These are phyloP conservation scores for Ericerus pela DNA, from an alignment of 1,140 invertebrate species.

Conservation along the genomic window DNA sequence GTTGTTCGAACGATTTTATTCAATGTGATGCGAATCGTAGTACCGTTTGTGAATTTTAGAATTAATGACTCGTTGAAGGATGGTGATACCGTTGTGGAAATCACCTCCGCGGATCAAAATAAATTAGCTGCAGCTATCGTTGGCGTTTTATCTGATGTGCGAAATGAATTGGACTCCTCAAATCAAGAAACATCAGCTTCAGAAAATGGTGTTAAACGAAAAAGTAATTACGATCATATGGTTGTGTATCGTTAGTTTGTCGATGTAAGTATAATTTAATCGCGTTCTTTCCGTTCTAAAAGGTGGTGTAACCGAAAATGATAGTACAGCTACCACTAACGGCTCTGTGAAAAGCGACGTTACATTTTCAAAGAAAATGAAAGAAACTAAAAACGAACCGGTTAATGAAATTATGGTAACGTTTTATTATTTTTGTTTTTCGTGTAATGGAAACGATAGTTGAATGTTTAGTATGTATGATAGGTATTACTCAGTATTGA, in stretches of 20 bases:
- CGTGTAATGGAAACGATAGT: background rate
- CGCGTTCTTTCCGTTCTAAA: background rate
- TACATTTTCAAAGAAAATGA: slow-evolving; percentile 19
- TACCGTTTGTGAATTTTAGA: slow-evolving; percentile 13
- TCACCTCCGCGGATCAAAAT: slow-evolving; percentile 26
- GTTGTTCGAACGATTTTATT: background rate
- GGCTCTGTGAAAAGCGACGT: background rate
- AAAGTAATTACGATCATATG: slow-evolving; percentile 14
- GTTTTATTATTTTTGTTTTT: slow-evolving; percentile 5
- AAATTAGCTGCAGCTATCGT: slow-evolving; percentile 23
- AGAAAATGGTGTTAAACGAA: slow-evolving; percentile 12
- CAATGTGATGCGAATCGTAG: background rate
- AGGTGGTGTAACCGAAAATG: background rate
- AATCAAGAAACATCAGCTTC: slow-evolving; percentile 12
- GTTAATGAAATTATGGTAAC: slow-evolving; percentile 49
- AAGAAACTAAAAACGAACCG: slow-evolving; percentile 35
- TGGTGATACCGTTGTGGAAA: background rate
- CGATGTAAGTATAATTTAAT: background rate
- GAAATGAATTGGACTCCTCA: background rate
- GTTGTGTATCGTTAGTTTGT: background rate
- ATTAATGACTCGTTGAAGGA: slow-evolving; percentile 12
- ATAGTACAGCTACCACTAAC: no score
- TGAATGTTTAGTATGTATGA: background rate
- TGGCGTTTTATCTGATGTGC: background rate
- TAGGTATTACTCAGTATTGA: background rate